phyloP scores from a whole-genome alignment of 2,113 vertebrate genomes.

The Oreochromis aureus region DNA sequence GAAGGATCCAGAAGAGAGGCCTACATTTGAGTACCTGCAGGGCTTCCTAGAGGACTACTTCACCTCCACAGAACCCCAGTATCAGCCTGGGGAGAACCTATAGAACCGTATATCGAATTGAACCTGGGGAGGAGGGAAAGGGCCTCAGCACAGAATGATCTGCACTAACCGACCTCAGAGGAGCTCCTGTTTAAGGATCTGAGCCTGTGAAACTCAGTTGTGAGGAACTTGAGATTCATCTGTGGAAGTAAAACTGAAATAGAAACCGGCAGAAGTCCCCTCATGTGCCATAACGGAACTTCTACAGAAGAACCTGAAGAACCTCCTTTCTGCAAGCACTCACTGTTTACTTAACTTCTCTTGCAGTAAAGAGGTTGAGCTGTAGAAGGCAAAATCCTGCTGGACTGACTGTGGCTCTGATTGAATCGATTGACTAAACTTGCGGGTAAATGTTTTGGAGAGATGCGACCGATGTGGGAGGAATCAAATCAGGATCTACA shows the following conservation, averaged over 20 bases:
- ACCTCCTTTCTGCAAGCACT: constrained; percentile 15
- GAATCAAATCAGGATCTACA: constrained; percentile 30
- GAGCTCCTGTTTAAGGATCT: constrained; percentile 37
- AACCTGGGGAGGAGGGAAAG: not conserved
- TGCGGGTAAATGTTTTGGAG: constrained; percentile 4
- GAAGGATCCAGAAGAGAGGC: constrained; percentile 91
- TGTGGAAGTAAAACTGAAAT: constrained; percentile 20
- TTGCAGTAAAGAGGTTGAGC: not conserved
- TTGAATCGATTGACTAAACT: not conserved
- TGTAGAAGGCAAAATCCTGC: not conserved
- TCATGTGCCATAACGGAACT: not conserved
- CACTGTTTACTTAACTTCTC: constrained; percentile 5
- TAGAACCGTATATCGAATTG: constrained; percentile 61
- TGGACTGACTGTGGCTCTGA: not conserved
- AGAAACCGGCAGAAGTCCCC: not conserved
- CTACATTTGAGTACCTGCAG: constrained; percentile 97
- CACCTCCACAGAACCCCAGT: constrained; percentile 96
- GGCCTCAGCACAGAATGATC: constrained; percentile 35
- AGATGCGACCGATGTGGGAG: constrained; percentile 22
- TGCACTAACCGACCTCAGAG: constrained; percentile 66
- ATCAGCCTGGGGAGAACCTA: constrained; percentile 96
- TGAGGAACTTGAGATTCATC: constrained; percentile 34
- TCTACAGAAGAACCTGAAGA: constrained; percentile 19
- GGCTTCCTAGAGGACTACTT: constrained; percentile 99
- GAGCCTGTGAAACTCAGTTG: constrained; percentile 43